A percentile compares a stretch with the other conserved stretches of the same genome.
phyloP scores from a whole-genome alignment of 2,888 invertebrate species.

The Tanaodytes sp. region DNA sequence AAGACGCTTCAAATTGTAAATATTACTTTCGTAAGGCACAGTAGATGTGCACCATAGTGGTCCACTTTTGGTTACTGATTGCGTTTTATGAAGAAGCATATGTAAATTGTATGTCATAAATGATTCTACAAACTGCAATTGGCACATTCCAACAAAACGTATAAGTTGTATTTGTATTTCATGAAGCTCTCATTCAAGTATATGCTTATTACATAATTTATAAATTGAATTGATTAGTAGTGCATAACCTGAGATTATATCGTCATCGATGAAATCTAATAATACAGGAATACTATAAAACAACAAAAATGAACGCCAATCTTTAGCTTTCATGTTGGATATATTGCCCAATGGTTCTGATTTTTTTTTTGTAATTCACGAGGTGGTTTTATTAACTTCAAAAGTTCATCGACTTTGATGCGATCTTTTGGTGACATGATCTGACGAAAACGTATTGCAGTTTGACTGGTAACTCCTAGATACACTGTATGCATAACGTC shows the following conservation, averaged over 20 bases:
- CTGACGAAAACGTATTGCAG: no score
- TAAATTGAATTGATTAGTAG: conserved; percentile 8
- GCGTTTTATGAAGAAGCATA: conserved; percentile 1
- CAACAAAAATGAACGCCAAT: conserved; percentile 11
- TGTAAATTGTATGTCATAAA: conserved; percentile 28
- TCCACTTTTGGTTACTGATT: conserved; percentile 6
- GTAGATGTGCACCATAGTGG: conserved; percentile 21
- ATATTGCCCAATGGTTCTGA: conserved; percentile 11
- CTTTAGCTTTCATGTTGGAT: conserved; percentile 18
- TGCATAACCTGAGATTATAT: conserved; percentile 6
- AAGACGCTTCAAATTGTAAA: no score
- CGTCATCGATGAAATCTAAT: not conserved
- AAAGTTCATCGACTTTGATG: no score
- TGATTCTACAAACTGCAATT: not conserved
- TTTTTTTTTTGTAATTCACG: conserved; percentile 23
- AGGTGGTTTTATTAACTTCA: no score
- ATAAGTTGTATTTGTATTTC: not conserved
- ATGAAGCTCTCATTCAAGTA: not conserved
- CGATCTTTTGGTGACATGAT: no score
- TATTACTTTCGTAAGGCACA: conserved; percentile 20
- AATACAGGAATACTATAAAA: conserved; percentile 24
- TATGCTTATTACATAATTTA: not conserved
- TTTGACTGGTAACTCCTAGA: no score
- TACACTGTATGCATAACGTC: no score
- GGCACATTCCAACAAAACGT: conserved; percentile 14